These are phyloP conservation scores for Erannis defoliaria DNA, from an alignment of 2,888 invertebrate species.

Conservation along the genomic window DNA sequence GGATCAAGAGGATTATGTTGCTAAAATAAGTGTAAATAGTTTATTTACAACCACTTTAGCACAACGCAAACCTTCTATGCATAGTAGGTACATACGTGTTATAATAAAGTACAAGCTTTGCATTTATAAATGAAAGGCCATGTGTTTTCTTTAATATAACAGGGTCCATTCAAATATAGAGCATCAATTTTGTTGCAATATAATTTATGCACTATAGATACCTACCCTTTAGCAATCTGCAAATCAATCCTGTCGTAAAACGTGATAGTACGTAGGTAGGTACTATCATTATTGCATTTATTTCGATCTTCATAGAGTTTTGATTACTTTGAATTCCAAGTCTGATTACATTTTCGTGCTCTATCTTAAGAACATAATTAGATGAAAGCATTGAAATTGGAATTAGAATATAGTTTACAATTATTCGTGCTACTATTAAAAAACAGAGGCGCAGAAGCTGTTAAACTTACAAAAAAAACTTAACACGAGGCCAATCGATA, in stretches of 20 bases:
- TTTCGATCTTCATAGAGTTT: constrained; percentile 49
- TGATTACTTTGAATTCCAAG: constrained; percentile 38
- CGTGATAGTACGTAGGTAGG: neutral
- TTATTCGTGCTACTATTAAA: too few species aligned
- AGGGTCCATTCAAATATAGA: too few species aligned
- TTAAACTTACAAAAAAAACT: too few species aligned
- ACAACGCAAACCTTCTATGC: neutral
- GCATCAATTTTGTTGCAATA: neutral
- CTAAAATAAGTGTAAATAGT: constrained; percentile 24
- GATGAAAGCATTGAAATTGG: constrained; percentile 3
- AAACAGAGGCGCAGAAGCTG: too few species aligned
- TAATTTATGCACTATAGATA: neutral
- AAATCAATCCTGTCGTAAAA: neutral
- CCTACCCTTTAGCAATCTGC: constrained; percentile 1
- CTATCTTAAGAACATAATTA: constrained; percentile 13
- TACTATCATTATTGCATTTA: constrained; percentile 42
- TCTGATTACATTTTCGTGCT: constrained; percentile 16
- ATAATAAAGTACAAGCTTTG: neutral
- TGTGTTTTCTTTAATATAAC: too few species aligned
- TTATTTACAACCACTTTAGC: constrained; percentile 11
- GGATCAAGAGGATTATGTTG: constrained; percentile 24
- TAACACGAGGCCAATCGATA: too few species aligned
- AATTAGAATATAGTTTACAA: neutral
- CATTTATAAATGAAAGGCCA: neutral
- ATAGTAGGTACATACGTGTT: neutral